phyloP scores from a whole-genome alignment of 2,113 vertebrate species.

The Sisor rabdophorus region DNA sequence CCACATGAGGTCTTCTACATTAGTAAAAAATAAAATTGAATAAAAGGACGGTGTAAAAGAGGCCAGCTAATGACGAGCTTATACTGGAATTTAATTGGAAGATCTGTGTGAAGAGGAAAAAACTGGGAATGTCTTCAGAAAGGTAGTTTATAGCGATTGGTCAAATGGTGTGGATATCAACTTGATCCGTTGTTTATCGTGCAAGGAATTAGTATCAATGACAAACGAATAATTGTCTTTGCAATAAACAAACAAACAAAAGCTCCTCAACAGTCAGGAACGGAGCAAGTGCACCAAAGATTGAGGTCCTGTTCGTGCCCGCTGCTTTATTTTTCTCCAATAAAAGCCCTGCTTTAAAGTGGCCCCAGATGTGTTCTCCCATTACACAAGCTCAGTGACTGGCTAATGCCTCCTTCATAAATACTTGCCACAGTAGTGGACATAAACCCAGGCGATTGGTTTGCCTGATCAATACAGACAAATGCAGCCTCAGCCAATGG shows the following conservation, averaged over 20 bases:
- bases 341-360: slow-evolving; percentile 43
- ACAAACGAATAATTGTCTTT: slow-evolving; percentile 1
- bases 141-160: slow-evolving; percentile 7
- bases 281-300: slow-evolving; percentile 19
- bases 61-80: slow-evolving; percentile 23
- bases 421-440: slow-evolving; percentile 59
- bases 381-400: slow-evolving; percentile 47
- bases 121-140: not conserved
- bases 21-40: slow-evolving; percentile 19
- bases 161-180: slow-evolving; percentile 11
- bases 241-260: not conserved
- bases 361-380: slow-evolving; percentile 47
- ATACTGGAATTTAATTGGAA: slow-evolving; percentile 26
- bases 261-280: not conserved
- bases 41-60: slow-evolving; percentile 23
- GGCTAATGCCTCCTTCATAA: slow-evolving; percentile 54
- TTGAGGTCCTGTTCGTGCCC: slow-evolving; percentile 26
- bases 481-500: slow-evolving; percentile 50
- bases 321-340: slow-evolving; percentile 34
- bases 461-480: slow-evolving; percentile 55
- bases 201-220: not conserved
- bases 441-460: slow-evolving; percentile 58
- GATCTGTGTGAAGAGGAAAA: not conserved
- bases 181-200: slow-evolving; percentile 2
- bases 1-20: slow-evolving; percentile 23